phyloP scores from a whole-genome alignment of 2,113 vertebrate genomes.

The Amblyopsis rosae region DNA sequence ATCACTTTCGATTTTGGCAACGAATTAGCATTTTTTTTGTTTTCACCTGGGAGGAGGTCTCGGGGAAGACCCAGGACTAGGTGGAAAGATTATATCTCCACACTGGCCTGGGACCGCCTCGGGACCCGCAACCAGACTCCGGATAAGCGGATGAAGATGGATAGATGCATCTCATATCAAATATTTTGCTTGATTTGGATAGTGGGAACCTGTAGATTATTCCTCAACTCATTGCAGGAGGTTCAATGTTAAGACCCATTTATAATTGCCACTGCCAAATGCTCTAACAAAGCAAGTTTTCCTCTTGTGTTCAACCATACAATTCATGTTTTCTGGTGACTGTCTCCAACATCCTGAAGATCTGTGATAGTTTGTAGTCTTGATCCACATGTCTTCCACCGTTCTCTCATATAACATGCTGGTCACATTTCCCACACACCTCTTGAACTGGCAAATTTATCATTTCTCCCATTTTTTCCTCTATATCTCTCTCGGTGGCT shows the following conservation, averaged over 20 bases:
- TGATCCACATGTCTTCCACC: background rate
- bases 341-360: conserved; percentile 19
- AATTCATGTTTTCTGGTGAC: background rate
- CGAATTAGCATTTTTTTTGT: too few relatives aligned
- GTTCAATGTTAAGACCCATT: conserved; percentile 14
- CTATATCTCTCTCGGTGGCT: conserved; percentile 5
- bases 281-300: conserved; percentile 2
- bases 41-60: too few relatives aligned
- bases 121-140: too few relatives aligned
- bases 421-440: conserved; percentile 56
- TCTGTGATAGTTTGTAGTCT: background rate
- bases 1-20: too few relatives aligned
- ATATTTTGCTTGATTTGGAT: too few relatives aligned
- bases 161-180: too few relatives aligned
- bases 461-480: conserved; percentile 34
- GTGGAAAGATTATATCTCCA: too few relatives aligned
- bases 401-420: conserved; percentile 45
- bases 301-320: conserved; percentile 2
- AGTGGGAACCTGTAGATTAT: too few relatives aligned
- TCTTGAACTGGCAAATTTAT: conserved; percentile 72
- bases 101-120: too few relatives aligned
- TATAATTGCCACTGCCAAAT: background rate
- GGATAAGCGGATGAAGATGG: too few relatives aligned
- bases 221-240: too few relatives aligned
- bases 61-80: too few relatives aligned